Percentiles rank a stretch among this genome's conserved stretches.
Conservation (phyloP, 1,140 invertebrate genomes). For the Steinernema feltiae region DNA sequence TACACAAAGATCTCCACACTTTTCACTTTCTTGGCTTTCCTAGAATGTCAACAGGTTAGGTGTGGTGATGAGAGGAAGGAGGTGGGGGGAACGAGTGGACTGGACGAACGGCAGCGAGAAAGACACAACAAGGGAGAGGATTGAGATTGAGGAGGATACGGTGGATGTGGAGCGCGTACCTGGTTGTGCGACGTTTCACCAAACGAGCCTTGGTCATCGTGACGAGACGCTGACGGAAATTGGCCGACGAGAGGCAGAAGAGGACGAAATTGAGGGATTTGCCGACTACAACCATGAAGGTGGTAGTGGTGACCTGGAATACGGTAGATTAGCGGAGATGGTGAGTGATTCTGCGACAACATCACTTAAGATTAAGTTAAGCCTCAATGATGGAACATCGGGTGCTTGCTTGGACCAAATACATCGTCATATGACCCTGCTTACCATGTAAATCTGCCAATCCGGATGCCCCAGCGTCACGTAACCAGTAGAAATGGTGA, state of each 20-base stretch:
- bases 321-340: constrained; percentile 10
- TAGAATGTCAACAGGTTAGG: not conserved
- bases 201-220: not conserved
- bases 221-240: constrained; percentile 29
- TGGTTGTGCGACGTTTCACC: not conserved
- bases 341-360: too few species aligned
- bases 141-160: not conserved
- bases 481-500: constrained; percentile 25
- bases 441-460: constrained; percentile 13
- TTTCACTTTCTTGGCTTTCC: not conserved
- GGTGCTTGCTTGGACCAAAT: too few species aligned
- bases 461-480: not conserved
- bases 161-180: not conserved
- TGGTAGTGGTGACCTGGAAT: constrained; percentile 33
- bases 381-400: too few species aligned
- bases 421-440: not conserved
- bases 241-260: constrained; percentile 35
- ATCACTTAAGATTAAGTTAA: too few species aligned
- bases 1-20: not conserved
- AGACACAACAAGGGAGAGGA: not conserved
- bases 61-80: not conserved
- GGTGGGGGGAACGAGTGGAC: too few species aligned
- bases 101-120: not conserved
- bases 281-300: constrained; percentile 32
- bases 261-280: constrained; percentile 38